phyloP scores from a whole-genome alignment of 2,113 vertebrate species.

The Erpornis zantholeuca region DNA sequence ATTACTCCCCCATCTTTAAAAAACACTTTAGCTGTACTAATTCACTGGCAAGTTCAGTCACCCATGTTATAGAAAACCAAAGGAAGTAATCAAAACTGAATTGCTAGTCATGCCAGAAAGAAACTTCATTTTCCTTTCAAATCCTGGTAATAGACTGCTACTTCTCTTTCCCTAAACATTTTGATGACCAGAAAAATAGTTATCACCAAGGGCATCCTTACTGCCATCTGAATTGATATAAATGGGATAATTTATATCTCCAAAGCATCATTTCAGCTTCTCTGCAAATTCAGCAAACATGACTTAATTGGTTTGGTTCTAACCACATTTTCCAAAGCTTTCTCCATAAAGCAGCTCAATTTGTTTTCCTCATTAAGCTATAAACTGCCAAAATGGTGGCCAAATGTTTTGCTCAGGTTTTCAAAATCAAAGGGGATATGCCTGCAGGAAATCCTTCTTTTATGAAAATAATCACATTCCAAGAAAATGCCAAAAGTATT shows the following conservation, averaged over 20 bases:
- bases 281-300: background rate
- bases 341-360: background rate
- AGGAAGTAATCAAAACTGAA: background rate
- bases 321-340: background rate
- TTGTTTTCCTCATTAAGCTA: background rate
- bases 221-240: background rate
- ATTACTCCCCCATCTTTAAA: background rate
- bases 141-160: background rate
- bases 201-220: background rate
- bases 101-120: background rate
- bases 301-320: background rate
- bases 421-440: background rate
- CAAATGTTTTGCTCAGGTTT: background rate
- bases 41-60: background rate
- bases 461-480: background rate
- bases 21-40: background rate
- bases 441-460: background rate
- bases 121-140: background rate
- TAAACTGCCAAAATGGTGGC: background rate
- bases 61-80: background rate
- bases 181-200: background rate
- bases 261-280: background rate
- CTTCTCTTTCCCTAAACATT: background rate
- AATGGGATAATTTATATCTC: background rate
- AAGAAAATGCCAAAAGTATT: background rate